Percentiles rank a stretch among this genome's conserved stretches.
These are phyloP conservation scores for Apteryx mantelli DNA, from an alignment of 2,113 vertebrate genomes.

Conservation along the genomic window DNA sequence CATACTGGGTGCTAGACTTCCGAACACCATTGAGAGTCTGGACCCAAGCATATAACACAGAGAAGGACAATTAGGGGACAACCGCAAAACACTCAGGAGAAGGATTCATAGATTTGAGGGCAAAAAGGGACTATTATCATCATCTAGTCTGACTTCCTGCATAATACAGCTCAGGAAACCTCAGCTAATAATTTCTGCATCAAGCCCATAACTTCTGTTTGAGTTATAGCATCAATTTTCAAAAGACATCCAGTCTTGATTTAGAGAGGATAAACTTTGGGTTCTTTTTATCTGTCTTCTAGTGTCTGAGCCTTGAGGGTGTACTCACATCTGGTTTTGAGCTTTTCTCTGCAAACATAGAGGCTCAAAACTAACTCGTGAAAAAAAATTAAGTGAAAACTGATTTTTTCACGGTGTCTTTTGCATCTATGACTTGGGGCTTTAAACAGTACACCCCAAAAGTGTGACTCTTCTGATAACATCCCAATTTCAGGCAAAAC, in stretches of 20 bases:
- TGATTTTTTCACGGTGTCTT: neutral
- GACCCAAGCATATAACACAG: neutral
- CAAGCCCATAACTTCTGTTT: conserved; percentile 29
- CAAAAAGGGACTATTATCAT: neutral
- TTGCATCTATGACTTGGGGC: neutral
- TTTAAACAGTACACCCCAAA: neutral
- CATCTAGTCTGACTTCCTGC: neutral
- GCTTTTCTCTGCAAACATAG: neutral
- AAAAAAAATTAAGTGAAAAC: conserved; percentile 11
- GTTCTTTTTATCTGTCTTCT: conserved; percentile 45
- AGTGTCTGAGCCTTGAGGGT: conserved; percentile 34
- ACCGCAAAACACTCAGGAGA: neutral
- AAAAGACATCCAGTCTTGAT: conserved; percentile 33
- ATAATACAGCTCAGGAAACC: neutral
- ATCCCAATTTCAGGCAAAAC: neutral
- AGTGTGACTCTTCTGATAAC: neutral
- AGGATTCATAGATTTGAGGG: neutral
- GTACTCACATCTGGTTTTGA: conserved; percentile 9
- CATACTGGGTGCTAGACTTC: rapidly evolving
- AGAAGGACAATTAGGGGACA: neutral
- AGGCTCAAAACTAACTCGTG: neutral
- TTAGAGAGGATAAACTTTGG: conserved; percentile 51
- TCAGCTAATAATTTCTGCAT: conserved; percentile 47
- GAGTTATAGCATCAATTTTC: conserved; percentile 54
- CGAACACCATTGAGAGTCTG: neutral